phyloP scores from a whole-genome alignment of 2,888 invertebrate species.

The Campaea margaritaria region DNA sequence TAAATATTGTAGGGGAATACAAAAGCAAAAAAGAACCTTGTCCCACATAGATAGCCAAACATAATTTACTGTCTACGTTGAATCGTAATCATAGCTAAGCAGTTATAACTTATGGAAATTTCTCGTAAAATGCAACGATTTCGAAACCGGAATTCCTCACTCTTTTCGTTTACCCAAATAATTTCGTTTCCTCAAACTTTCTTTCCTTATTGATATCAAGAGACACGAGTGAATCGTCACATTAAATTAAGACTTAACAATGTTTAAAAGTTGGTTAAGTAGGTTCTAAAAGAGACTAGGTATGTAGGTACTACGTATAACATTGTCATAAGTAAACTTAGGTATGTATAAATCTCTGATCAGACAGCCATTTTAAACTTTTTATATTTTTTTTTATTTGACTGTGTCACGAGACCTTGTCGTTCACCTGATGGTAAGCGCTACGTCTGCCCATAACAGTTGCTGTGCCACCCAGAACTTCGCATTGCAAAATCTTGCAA shows the following conservation, averaged over 20 bases:
- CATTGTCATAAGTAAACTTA: too few species aligned
- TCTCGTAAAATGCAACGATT: constrained; percentile 21
- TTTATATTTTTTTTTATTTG: too few species aligned
- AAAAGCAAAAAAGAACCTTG: constrained; percentile 3
- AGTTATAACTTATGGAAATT: constrained; percentile 23
- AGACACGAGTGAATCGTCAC: background rate
- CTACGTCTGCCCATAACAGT: too few species aligned
- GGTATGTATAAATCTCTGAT: too few species aligned
- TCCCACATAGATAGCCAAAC: constrained; percentile 9
- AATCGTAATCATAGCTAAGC: constrained; percentile 1
- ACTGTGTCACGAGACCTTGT: too few species aligned
- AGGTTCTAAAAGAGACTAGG: too few species aligned
- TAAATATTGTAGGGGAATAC: background rate
- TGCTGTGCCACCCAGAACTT: too few species aligned
- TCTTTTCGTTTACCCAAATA: constrained; percentile 25
- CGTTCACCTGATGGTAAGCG: too few species aligned
- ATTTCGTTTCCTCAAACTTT: constrained; percentile 38
- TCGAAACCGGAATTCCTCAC: constrained; percentile 26
- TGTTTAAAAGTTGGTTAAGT: background rate
- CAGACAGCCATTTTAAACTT: too few species aligned
- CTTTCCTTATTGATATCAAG: constrained; percentile 24
- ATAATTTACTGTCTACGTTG: background rate
- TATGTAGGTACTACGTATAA: background rate
- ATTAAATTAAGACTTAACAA: background rate
- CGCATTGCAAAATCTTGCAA: background rate